Evolutionary conservation across 2,113 vertebrate genomes (phyloP).

Genomic region (Onychorhynchus coronatus): DNA sequence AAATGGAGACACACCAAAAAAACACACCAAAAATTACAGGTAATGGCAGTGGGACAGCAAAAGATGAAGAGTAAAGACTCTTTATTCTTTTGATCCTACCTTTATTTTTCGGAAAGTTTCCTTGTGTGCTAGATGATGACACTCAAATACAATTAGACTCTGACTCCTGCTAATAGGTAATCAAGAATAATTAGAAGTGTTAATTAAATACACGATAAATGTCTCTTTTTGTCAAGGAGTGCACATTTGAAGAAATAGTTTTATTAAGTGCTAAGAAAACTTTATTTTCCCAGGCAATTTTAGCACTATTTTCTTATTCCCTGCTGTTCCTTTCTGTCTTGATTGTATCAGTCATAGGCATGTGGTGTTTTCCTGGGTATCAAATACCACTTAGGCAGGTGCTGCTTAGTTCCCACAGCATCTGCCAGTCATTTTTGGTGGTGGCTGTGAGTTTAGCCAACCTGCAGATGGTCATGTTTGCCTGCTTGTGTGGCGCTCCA

Average conservation of each 20-base stretch:
- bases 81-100: constrained; percentile 16
- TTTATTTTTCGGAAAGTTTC: background rate
- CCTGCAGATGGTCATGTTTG: constrained; percentile 51
- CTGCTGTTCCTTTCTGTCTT: background rate
- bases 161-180: constrained; percentile 24
- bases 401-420: constrained; percentile 35
- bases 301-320: background rate
- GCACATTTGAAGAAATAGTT: background rate
- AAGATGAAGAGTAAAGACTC: background rate
- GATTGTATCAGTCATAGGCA: background rate
- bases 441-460: background rate
- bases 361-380: background rate
- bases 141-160: background rate
- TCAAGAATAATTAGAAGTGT: constrained; percentile 33
- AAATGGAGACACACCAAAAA: background rate
- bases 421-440: constrained; percentile 33
- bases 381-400: constrained; percentile 33
- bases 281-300: constrained; percentile 33
- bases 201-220: background rate
- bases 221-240: background rate
- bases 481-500: background rate
- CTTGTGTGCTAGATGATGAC: background rate
- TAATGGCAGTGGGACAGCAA: background rate
- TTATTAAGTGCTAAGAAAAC: background rate
- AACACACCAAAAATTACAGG: background rate